Percentiles rank a stretch among this genome's conserved stretches.
These are phyloP conservation scores for Polyommatus iphigenia DNA, from an alignment of 2,888 invertebrate species.

Conservation along the genomic window DNA sequence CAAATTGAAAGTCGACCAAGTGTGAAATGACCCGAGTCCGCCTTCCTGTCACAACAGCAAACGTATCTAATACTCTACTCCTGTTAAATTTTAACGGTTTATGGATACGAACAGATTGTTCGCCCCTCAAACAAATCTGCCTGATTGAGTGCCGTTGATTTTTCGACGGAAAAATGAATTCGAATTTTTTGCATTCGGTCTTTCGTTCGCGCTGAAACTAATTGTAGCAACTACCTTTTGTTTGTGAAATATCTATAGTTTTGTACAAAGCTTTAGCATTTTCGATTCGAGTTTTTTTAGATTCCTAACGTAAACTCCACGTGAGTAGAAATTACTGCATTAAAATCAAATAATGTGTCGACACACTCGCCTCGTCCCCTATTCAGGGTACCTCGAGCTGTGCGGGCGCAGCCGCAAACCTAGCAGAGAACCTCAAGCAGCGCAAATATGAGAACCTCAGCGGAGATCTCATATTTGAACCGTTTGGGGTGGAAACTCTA, in stretches of 20 bases:
- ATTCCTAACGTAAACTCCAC: no score
- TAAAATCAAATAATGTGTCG: no score
- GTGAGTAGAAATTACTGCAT: not conserved
- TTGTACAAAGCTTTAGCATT: not conserved
- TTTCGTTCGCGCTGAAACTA: conserved; percentile 3
- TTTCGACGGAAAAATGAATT: conserved; percentile 25
- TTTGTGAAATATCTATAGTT: not conserved
- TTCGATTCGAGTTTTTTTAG: not conserved
- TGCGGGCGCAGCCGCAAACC: no score
- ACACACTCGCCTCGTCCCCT: no score
- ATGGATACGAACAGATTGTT: conserved; percentile 50
- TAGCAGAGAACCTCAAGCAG: no score
- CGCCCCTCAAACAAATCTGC: conserved; percentile 45
- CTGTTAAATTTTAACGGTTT: conserved; percentile 53
- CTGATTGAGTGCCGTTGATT: conserved; percentile 40
- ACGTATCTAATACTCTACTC: conserved; percentile 54
- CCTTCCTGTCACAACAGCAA: conserved; percentile 64
- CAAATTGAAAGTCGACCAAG: conserved; percentile 75
- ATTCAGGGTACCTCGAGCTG: no score
- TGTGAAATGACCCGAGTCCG: conserved; percentile 72
- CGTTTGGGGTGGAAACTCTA: no score
- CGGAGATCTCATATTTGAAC: no score
- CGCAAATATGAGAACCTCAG: no score
- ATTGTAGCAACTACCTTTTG: conserved; percentile 10
- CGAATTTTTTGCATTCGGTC: conserved; percentile 2